Percentiles rank a stretch among this genome's conserved stretches.
phyloP scores from a whole-genome alignment of 1,140 invertebrate species.

The Triops cancriformis region DNA sequence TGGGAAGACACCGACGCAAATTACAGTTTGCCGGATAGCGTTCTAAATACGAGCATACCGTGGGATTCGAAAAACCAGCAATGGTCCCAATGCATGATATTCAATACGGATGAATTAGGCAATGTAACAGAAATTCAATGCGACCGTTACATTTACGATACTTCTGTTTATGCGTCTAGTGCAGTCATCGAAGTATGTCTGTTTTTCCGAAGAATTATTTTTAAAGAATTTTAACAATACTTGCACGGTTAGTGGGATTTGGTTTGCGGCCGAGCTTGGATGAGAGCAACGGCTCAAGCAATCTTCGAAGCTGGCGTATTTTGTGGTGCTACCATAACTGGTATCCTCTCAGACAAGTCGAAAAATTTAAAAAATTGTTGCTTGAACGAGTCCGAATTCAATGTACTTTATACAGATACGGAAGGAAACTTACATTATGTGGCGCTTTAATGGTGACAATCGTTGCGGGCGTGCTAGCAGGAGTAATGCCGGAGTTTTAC shows the following conservation, averaged over 20 bases:
- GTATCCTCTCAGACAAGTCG: background rate
- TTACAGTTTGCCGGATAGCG: background rate
- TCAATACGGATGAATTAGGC: background rate
- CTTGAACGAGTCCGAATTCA: background rate
- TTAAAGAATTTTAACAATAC: background rate
- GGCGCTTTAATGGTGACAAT: slow-evolving; percentile 24
- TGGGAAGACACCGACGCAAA: background rate
- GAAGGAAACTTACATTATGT: slow-evolving; percentile 29
- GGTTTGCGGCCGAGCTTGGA: background rate
- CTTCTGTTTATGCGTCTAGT: background rate
- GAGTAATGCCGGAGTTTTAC: slow-evolving; percentile 33
- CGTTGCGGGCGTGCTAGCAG: slow-evolving; percentile 30
- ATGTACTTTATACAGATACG: slow-evolving; percentile 26
- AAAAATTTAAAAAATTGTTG: background rate
- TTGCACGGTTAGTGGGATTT: background rate
- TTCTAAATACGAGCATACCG: background rate
- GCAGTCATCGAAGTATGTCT: background rate
- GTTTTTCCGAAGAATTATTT: background rate
- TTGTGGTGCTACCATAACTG: background rate
- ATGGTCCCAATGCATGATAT: background rate
- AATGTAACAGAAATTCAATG: background rate
- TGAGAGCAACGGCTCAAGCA: background rate
- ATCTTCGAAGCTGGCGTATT: background rate
- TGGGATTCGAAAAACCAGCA: background rate
- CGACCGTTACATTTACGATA: background rate